Percentiles rank a stretch among this genome's conserved stretches.
Evolutionary conservation across 2,888 invertebrate species (phyloP).

Genomic region (Lasius fuliginosus): DNA sequence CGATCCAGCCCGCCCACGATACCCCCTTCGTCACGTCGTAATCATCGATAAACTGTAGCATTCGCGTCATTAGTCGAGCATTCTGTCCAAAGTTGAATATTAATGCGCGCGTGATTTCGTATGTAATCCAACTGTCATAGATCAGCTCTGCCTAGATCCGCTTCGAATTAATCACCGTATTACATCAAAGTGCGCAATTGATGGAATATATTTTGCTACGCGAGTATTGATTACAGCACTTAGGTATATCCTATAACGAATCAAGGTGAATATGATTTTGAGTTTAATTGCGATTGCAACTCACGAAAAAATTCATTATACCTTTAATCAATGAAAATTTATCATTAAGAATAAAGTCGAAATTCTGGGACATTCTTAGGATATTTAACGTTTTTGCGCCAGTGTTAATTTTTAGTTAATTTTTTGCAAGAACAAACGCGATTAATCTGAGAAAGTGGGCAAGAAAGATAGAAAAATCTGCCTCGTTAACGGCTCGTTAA

Average conservation of each 20-base stretch:
- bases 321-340: neutral
- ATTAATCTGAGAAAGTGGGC: neutral
- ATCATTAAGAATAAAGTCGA: neutral
- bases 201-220: neutral
- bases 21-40: slow-evolving; percentile 36
- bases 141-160: slow-evolving; percentile 36
- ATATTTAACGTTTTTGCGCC: neutral
- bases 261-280: neutral
- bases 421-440: neutral
- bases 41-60: slow-evolving; percentile 67
- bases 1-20: slow-evolving; percentile 47
- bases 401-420: neutral
- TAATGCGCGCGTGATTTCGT: slow-evolving; percentile 57
- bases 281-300: neutral
- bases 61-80: slow-evolving; percentile 50
- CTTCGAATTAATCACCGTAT: slow-evolving; percentile 31
- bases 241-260: neutral
- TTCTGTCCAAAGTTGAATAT: slow-evolving; percentile 66
- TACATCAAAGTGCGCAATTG: slow-evolving; percentile 10
- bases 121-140: slow-evolving; percentile 36
- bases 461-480: slow-evolving; percentile 52
- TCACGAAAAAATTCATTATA: neutral
- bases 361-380: neutral
- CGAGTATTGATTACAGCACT: neutral
- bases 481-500: slow-evolving; percentile 72